Percentiles rank a stretch among this genome's conserved stretches.
Evolutionary conservation across 2,888 invertebrate genomes (phyloP).

Genomic region (Liodrosophila aerea): DNA sequence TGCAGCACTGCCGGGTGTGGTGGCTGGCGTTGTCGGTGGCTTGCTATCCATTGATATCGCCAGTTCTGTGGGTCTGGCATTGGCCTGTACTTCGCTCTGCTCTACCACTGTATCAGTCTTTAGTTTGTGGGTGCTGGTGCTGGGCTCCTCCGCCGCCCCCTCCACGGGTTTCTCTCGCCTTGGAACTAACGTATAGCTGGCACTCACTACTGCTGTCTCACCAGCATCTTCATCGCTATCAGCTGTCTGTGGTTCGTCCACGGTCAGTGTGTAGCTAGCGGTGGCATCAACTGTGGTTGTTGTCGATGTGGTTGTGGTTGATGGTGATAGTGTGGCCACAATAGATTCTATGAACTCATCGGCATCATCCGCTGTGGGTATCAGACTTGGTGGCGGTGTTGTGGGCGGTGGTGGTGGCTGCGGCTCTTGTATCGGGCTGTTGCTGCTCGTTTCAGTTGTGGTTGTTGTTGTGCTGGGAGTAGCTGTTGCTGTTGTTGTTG

Average conservation of each 20-base stretch:
- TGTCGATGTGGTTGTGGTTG: too few relatives aligned
- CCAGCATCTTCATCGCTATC: constrained; percentile 34
- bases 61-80: constrained; percentile 56
- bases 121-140: constrained; percentile 8
- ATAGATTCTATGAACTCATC: constrained; percentile 66
- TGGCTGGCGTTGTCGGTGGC: constrained; percentile 35
- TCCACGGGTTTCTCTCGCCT: constrained; percentile 60
- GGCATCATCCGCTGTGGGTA: constrained; percentile 73
- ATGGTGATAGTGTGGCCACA: constrained; percentile 31
- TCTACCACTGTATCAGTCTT: constrained; percentile 14
- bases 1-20: constrained; percentile 76
- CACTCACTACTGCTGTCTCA: constrained; percentile 69
- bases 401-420: constrained; percentile 82
- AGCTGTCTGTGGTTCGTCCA: constrained; percentile 50
- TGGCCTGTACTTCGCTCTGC: too few relatives aligned
- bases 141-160: constrained; percentile 37
- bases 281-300: constrained; percentile 66
- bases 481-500: constrained; percentile 45
- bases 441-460: constrained; percentile 40
- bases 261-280: constrained; percentile 78
- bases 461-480: constrained; percentile 46
- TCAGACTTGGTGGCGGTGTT: constrained; percentile 65
- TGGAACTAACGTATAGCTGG: constrained; percentile 77
- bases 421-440: constrained; percentile 40
- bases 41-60: constrained; percentile 38